A percentile compares a stretch with the other conserved stretches of the same genome.
These are phyloP conservation scores for Forbesichthys papilliferus DNA, from an alignment of 2,113 vertebrate species.

Conservation along the genomic window DNA sequence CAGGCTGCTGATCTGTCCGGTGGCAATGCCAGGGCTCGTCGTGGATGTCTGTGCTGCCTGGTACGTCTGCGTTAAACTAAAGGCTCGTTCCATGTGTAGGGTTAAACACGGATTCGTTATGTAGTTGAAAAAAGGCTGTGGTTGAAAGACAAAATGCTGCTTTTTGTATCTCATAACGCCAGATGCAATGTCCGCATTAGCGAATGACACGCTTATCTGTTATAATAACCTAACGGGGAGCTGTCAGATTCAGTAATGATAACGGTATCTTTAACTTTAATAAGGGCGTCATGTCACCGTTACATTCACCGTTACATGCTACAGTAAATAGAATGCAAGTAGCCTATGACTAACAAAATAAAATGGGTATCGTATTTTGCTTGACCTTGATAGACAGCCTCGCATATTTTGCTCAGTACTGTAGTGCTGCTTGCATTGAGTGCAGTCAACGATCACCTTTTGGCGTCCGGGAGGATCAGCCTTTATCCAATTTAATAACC, in stretches of 20 bases:
- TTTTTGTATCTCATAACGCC: background rate
- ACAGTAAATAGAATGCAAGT: background rate
- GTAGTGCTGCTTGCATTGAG: background rate
- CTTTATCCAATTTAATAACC: slow-evolving; percentile 70
- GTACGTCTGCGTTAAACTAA: background rate
- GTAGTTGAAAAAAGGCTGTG: background rate
- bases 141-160: background rate
- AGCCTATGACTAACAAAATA: background rate
- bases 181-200: background rate
- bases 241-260: background rate
- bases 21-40: background rate
- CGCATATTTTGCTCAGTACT: slow-evolving; percentile 1
- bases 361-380: background rate
- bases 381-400: slow-evolving; percentile 24
- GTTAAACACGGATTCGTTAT: background rate
- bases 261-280: background rate
- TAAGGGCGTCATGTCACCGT: background rate
- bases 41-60: background rate
- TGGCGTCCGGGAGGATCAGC: slow-evolving; percentile 68
- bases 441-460: slow-evolving; percentile 59
- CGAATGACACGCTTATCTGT: slow-evolving; percentile 2
- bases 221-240: background rate
- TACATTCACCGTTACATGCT: background rate
- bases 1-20: background rate
- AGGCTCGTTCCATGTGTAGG: background rate